Conservation (phyloP, 2,888 invertebrate genomes). For the Megaustenia siamemsis region DNA sequence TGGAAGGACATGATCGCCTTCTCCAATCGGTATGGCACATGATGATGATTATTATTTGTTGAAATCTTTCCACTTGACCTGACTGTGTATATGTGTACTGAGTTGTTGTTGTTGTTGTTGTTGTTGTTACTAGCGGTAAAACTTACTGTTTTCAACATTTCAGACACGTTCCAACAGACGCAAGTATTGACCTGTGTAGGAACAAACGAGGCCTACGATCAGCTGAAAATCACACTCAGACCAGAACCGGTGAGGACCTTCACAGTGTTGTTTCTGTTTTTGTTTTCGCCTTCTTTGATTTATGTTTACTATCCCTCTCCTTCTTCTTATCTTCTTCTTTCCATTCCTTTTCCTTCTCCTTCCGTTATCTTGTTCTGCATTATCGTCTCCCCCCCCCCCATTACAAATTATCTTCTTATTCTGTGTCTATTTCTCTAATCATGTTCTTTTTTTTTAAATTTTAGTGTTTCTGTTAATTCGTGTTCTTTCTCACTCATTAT, state of each 20-base stretch:
- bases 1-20: too few relatives aligned
- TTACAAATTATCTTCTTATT: background rate
- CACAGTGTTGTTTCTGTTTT: background rate
- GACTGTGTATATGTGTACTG: too few relatives aligned
- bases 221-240: slow-evolving; percentile 26
- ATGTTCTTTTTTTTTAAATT: background rate
- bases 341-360: background rate
- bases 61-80: too few relatives aligned
- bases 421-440: background rate
- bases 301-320: background rate
- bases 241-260: slow-evolving; percentile 24
- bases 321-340: background rate
- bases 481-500: background rate
- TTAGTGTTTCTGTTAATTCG: background rate
- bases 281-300: background rate
- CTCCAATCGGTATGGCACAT: too few relatives aligned
- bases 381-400: background rate
- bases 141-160: background rate
- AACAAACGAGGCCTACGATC: slow-evolving; percentile 16
- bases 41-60: too few relatives aligned
- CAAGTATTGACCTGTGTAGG: slow-evolving; percentile 39
- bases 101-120: too few relatives aligned
- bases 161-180: background rate
- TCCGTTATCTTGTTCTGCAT: background rate
- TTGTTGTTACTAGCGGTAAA: background rate